These are phyloP conservation scores for Chiroxiphia lanceolata DNA, from an alignment of 2,797 vertebrate genomes.

Conservation along the genomic window DNA sequence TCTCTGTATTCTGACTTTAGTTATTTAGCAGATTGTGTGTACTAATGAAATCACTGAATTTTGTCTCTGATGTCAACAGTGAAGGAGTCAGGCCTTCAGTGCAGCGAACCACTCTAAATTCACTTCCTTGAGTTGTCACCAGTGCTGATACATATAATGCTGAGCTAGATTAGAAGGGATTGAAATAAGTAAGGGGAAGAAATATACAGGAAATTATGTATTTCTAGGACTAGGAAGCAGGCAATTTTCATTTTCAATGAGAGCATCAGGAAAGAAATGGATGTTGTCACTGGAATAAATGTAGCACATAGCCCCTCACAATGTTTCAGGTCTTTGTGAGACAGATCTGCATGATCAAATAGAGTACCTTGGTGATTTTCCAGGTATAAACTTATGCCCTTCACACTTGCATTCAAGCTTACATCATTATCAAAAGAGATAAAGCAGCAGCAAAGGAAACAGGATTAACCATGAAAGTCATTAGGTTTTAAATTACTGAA, in stretches of 20 bases:
- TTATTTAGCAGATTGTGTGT: background rate
- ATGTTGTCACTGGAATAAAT: conserved; percentile 30
- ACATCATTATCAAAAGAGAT: conserved; percentile 67
- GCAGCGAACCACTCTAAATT: background rate
- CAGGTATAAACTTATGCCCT: conserved; percentile 56
- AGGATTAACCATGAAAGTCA: conserved; percentile 69
- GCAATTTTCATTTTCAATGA: conserved; percentile 42
- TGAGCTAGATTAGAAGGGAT: background rate
- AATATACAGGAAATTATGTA: conserved; percentile 12
- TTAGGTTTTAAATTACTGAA: conserved; percentile 68
- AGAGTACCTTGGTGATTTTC: conserved; percentile 48
- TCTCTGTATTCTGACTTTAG: background rate
- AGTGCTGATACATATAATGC: background rate
- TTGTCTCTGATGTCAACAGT: background rate
- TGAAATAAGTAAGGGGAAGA: background rate
- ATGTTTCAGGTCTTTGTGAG: conserved; percentile 33
- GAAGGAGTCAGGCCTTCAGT: background rate
- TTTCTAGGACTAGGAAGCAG: conserved; percentile 8
- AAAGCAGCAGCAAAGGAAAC: conserved; percentile 62
- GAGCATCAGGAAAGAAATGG: background rate
- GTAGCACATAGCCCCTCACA: background rate
- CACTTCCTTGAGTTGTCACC: background rate
- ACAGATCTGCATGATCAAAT: conserved; percentile 53
- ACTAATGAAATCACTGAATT: background rate
- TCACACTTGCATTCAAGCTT: conserved; percentile 63